Base-by-base conservation (phyloP, 2,888 invertebrate species). In the Ophonus ardosiacus region DNA sequence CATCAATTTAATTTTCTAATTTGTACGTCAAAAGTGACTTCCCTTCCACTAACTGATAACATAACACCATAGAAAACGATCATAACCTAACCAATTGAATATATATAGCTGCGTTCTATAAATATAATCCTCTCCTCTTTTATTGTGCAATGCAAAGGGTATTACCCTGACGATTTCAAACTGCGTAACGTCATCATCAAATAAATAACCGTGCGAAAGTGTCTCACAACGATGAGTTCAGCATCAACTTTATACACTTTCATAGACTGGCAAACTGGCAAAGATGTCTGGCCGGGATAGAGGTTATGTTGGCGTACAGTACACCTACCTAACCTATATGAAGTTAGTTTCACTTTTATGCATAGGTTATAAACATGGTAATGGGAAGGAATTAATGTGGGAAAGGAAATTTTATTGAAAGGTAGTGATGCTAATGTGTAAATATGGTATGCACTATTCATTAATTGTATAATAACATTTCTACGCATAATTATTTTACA, bases 131-230 rank as follows among this genome's bases (percentile, higher is more conserved):
- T 51, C 13, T 13, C 10, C 43, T 51, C 0, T 8, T 51, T 13
- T 51, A 51, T 51, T 51, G 43, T 51, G 43, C 43, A 51, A 51
- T 51, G 43, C 13, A 51, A 13, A 51, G 43, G 43, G 43, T 51
- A 51, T 13, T 51, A 51, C 43, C 43, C 43, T 61, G 79, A 61
- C 61, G 38, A 79, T 79, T 79, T 79, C 79, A 56, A 76, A 38
- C 71, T 74, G 71, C 71, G 31, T 31, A 38, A 38, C 79, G 61
- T 59, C 79, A 61, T 79, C 79, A 61, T 31, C 59, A 57, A 78
- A 17, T 78, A 79, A 79, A 79, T 79, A 24, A 79, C 79, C 79
- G 79, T 79, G 79, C 79, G 79, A 79, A 79, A 56, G 15, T n/a
- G n/a, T 61, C 21, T 18, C 79, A 17, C n/a, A 43, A 38, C 31